These are phyloP conservation scores for Caenorhabditis doughertyi DNA, from an alignment of 2,888 invertebrate species.

Conservation along the genomic window DNA sequence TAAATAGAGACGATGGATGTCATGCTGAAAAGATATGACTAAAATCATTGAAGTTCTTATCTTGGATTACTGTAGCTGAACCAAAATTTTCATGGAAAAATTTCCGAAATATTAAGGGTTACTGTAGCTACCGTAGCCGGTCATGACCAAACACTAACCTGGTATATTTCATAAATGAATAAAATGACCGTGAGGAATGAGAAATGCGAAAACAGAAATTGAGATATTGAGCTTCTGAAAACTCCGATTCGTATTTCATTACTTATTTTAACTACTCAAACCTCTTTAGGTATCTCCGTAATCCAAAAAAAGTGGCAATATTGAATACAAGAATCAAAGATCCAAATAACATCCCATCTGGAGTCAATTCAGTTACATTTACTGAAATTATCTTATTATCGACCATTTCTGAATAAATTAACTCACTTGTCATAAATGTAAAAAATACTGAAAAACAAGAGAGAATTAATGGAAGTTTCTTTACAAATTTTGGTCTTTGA, in stretches of 20 bases:
- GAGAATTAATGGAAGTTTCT: slow-evolving; percentile 33
- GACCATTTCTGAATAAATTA: neutral
- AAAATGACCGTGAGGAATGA: slow-evolving; percentile 6
- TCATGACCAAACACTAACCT: no score
- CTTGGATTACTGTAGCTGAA: no score
- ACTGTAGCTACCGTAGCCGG: no score
- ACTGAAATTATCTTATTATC: slow-evolving; percentile 19
- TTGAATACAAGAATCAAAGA: slow-evolving; percentile 15
- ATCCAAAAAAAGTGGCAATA: slow-evolving; percentile 6
- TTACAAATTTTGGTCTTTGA: slow-evolving; percentile 16
- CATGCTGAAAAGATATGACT: slow-evolving; percentile 47
- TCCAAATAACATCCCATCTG: slow-evolving; percentile 38
- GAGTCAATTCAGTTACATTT: slow-evolving; percentile 24
- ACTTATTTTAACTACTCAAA: no score
- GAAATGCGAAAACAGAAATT: slow-evolving; percentile 45
- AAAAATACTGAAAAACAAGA: slow-evolving; percentile 38
- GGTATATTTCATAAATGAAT: slow-evolving; percentile 31
- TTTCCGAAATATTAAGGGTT: no score
- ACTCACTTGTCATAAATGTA: slow-evolving; percentile 20
- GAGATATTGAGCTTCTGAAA: slow-evolving; percentile 45
- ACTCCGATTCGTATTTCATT: no score
- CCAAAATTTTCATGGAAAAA: no score
- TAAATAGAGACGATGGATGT: slow-evolving; percentile 49
- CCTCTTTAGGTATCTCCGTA: slow-evolving; percentile 43
- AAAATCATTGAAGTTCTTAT: no score